phyloP scores from a whole-genome alignment of 1,140 invertebrate species.

The Drosophila pandora region DNA sequence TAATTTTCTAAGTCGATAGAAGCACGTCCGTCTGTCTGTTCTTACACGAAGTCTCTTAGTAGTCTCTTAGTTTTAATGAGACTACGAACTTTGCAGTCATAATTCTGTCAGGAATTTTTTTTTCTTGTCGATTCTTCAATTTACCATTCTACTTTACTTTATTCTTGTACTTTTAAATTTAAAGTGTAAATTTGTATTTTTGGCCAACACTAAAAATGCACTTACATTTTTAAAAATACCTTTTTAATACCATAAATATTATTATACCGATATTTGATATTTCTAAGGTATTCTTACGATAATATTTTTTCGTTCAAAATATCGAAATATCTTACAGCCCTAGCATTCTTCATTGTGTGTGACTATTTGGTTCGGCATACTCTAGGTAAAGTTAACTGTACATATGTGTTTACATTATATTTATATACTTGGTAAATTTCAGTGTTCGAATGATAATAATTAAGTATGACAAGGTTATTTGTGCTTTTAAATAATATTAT shows the following conservation, averaged over 20 bases:
- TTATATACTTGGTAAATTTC: neutral
- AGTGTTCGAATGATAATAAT: neutral
- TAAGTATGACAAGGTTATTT: neutral
- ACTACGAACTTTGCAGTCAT: no score
- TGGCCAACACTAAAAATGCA: neutral
- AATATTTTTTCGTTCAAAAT: neutral
- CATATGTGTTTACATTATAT: neutral
- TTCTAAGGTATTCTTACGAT: neutral
- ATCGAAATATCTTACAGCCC: slow-evolving; percentile 6
- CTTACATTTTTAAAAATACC: neutral
- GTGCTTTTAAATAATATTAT: neutral
- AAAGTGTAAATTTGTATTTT: no score
- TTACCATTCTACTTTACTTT: no score
- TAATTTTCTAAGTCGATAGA: no score
- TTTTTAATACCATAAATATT: no score
- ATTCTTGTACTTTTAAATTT: no score
- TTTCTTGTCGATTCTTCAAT: no score
- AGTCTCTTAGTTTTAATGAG: no score
- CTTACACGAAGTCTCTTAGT: no score
- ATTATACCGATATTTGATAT: neutral
- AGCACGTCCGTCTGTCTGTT: no score
- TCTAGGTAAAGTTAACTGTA: slow-evolving; percentile 13
- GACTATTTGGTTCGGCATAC: slow-evolving; percentile 32
- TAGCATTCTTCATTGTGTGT: slow-evolving; percentile 38
- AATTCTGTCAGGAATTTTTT: no score